phyloP scores from a whole-genome alignment of 2,113 vertebrate species.

The Apeltes quadracus region DNA sequence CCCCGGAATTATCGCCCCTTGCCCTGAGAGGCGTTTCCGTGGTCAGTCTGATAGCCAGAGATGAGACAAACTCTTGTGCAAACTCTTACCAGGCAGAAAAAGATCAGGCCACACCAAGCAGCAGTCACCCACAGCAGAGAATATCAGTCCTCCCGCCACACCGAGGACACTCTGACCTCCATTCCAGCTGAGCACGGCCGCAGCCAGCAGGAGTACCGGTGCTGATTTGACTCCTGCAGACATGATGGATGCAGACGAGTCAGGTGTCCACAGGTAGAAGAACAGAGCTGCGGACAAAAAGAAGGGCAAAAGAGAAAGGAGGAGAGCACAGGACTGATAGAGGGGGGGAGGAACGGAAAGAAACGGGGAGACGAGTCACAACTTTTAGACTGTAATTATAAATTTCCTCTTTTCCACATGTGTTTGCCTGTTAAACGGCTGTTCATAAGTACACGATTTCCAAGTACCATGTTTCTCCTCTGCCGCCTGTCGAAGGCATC shows the following conservation, averaged over 20 bases:
- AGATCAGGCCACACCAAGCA: conserved; percentile 85
- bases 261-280: conserved; percentile 81
- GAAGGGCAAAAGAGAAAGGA: conserved; percentile 79
- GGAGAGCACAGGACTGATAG: conserved; percentile 74
- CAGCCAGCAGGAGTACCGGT: conserved; percentile 77
- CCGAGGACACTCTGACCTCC: conserved; percentile 71
- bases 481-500: conserved; percentile 74
- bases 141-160: conserved; percentile 76
- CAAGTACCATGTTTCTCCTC: conserved; percentile 76
- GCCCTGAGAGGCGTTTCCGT: background rate
- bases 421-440: background rate
- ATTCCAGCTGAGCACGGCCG: conserved; percentile 74
- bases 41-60: background rate
- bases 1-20: background rate
- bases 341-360: conserved; percentile 29
- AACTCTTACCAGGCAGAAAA: conserved; percentile 75
- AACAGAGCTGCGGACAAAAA: conserved; percentile 69
- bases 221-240: conserved; percentile 80
- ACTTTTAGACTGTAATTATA: background rate
- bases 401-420: background rate
- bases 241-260: conserved; percentile 60
- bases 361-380: background rate
- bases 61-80: background rate
- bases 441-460: background rate
- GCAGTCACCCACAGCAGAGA: conserved; percentile 83